Percentiles rank a stretch among this genome's conserved stretches.
Conservation (phyloP, 2,888 invertebrate species). For the Macrophya annulata region DNA sequence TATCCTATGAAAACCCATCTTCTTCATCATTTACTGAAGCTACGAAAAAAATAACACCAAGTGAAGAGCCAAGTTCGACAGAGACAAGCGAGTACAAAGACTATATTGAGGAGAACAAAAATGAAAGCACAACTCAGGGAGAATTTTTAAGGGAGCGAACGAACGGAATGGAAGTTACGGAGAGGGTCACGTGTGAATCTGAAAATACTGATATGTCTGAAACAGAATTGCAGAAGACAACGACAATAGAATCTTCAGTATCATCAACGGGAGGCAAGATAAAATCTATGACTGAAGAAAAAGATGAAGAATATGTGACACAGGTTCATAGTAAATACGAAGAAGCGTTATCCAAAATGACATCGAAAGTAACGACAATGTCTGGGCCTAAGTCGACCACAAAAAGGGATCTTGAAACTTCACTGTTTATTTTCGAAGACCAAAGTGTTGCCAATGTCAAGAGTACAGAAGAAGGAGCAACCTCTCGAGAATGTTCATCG, state of each 20-base stretch:
- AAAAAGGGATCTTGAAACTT: slow-evolving; percentile 8
- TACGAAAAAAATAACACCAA: not conserved
- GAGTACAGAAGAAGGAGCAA: not conserved
- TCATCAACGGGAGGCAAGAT: not conserved
- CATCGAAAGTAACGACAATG: not conserved
- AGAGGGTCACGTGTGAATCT: not conserved
- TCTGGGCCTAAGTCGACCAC: not conserved
- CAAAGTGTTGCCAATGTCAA: not conserved
- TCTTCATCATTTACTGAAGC: not conserved
- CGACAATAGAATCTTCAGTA: not conserved
- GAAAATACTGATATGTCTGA: not conserved
- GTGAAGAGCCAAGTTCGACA: not conserved
- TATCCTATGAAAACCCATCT: not conserved
- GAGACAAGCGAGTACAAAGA: not conserved
- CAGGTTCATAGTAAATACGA: not conserved
- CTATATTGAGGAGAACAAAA: not conserved
- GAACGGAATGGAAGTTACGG: not conserved
- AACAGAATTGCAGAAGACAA: not conserved
- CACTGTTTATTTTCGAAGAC: not conserved
- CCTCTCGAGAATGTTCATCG: not conserved
- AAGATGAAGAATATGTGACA: not conserved
- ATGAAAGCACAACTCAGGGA: not conserved
- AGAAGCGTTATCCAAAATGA: not conserved
- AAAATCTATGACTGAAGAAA: not conserved
- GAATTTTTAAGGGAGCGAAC: not conserved